Conservation (phyloP, 2,797 vertebrate genomes). For the Bovichtus diacanthus region DNA sequence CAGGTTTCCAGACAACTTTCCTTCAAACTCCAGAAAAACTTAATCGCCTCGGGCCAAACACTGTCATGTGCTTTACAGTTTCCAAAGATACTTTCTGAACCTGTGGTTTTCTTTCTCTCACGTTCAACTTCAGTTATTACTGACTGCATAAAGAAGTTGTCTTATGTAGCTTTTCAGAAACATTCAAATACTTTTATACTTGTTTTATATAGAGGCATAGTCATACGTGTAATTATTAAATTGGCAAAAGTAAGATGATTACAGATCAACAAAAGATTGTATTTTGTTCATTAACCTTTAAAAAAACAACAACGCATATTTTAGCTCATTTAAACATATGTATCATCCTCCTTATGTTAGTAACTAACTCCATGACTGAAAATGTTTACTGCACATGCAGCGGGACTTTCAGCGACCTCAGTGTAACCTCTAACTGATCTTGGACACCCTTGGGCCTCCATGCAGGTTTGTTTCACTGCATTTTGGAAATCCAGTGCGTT, state of each 20-base stretch:
- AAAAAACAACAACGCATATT: too few relatives aligned
- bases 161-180: neutral
- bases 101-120: neutral
- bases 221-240: neutral
- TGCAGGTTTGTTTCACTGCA: neutral
- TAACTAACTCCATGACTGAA: neutral
- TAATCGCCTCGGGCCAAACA: constrained; percentile 1
- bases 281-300: neutral
- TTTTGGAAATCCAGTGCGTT: neutral
- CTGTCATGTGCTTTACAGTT: constrained; percentile 35
- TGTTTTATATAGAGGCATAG: neutral
- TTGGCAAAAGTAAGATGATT: neutral
- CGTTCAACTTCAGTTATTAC: neutral
- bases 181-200: neutral
- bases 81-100: neutral
- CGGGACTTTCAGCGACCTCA: neutral
- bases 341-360: neutral
- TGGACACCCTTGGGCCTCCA: constrained; percentile 20
- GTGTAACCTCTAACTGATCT: constrained; percentile 51
- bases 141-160: neutral
- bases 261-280: neutral
- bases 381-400: neutral
- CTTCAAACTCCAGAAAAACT: constrained; percentile 16
- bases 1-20: constrained; percentile 58
- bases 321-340: neutral